These are phyloP conservation scores for Kryptolebias ocellatus DNA, from an alignment of 2,797 vertebrate genomes.

Conservation along the genomic window DNA sequence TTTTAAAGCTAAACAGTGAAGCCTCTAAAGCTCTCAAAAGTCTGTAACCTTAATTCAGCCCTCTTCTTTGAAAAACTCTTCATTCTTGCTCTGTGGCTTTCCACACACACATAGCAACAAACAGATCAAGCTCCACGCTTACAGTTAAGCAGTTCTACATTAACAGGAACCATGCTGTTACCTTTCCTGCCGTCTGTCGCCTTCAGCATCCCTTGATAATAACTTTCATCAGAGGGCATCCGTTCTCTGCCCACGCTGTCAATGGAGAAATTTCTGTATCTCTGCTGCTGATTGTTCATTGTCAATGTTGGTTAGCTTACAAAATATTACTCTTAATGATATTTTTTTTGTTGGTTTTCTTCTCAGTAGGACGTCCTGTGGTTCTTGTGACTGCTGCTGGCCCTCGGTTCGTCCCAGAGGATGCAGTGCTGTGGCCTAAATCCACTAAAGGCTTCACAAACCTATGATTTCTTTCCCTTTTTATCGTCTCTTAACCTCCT, in stretches of 20 bases:
- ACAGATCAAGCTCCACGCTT: constrained; percentile 11
- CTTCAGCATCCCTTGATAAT: constrained; percentile 85
- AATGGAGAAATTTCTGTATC: constrained; percentile 77
- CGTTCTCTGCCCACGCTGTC: constrained; percentile 76
- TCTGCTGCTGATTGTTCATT: constrained; percentile 76
- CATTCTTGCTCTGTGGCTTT: too few species aligned
- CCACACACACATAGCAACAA: constrained; percentile 9
- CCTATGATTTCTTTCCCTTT: constrained; percentile 63
- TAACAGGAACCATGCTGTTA: constrained; percentile 53
- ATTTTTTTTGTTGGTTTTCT: constrained; percentile 21
- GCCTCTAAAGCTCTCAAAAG: neutral
- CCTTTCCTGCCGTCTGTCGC: constrained; percentile 84
- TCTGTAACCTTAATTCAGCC: neutral
- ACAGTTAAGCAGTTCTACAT: constrained; percentile 11
- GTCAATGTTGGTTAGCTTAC: constrained; percentile 27
- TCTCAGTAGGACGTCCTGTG: constrained; percentile 10
- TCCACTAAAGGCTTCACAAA: constrained; percentile 55
- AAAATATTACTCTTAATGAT: constrained; percentile 42
- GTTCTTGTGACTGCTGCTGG: constrained; percentile 35
- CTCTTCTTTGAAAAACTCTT: neutral
- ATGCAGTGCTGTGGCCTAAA: constrained; percentile 50
- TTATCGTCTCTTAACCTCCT: constrained; percentile 56
- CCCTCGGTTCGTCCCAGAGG: constrained; percentile 34
- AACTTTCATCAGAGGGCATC: constrained; percentile 78
- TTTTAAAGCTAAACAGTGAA: neutral